These are phyloP conservation scores for Nymphalis io DNA, from an alignment of 1,140 invertebrate species.

Conservation along the genomic window DNA sequence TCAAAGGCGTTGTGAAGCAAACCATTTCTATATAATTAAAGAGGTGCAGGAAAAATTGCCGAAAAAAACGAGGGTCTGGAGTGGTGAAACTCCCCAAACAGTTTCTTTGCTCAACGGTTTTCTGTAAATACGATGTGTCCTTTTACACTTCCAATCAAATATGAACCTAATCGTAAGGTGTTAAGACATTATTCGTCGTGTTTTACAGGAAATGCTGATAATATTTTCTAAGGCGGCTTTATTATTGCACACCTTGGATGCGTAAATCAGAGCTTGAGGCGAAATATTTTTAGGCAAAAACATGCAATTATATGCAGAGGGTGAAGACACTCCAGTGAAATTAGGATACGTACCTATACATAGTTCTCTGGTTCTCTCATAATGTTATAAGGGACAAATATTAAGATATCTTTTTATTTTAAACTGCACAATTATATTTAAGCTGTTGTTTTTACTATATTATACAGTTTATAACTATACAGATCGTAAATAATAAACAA, in stretches of 20 bases:
- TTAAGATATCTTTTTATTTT: background rate
- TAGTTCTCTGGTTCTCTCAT: background rate
- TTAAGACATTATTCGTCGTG: constrained; percentile 46
- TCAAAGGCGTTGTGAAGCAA: constrained; percentile 56
- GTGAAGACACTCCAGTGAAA: constrained; percentile 37
- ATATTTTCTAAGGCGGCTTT: constrained; percentile 70
- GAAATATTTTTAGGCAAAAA: constrained; percentile 70
- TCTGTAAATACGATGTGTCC: constrained; percentile 61
- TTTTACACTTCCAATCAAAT: constrained; percentile 42
- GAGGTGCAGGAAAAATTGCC: constrained; percentile 71
- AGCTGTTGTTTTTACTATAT: too few relatives aligned
- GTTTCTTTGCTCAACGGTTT: constrained; percentile 74
- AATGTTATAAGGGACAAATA: background rate
- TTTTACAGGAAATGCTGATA: constrained; percentile 44
- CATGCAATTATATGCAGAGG: constrained; percentile 75
- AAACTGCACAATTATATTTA: background rate
- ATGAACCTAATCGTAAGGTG: constrained; percentile 36
- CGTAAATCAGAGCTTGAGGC: constrained; percentile 74
- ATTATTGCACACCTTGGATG: constrained; percentile 77
- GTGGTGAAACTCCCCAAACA: constrained; percentile 59
- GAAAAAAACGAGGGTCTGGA: constrained; percentile 75
- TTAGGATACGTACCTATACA: background rate
- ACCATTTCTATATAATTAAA: constrained; percentile 80
- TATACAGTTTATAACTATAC: too few relatives aligned
- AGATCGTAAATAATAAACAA: background rate